phyloP scores from a whole-genome alignment of 2,797 vertebrate genomes.

The Platyrinchus mystaceus region DNA sequence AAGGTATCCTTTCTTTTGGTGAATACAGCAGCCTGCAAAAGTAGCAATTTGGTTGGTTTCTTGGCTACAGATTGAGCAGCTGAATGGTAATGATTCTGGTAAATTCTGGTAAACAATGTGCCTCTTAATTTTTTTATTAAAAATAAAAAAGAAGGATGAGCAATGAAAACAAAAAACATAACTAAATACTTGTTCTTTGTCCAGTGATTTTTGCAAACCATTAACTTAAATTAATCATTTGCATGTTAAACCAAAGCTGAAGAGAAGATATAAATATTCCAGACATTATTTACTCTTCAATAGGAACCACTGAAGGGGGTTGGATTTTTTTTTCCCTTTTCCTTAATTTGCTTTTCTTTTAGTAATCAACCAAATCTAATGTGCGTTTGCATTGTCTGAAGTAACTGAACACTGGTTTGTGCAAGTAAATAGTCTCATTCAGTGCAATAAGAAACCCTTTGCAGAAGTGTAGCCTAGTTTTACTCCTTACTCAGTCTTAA shows the following conservation, averaged over 20 bases:
- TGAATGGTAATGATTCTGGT: neutral
- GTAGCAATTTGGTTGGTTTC: neutral
- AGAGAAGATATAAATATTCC: neutral
- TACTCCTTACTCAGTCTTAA: neutral
- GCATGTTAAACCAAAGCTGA: neutral
- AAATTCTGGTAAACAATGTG: neutral
- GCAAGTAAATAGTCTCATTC: neutral
- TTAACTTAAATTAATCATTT: neutral
- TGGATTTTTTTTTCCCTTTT: neutral
- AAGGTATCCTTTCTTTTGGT: neutral
- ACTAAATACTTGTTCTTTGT: neutral
- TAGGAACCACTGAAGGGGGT: neutral
- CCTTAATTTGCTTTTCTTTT: neutral
- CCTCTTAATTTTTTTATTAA: neutral
- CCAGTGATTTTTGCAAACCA: neutral
- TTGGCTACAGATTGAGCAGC: neutral
- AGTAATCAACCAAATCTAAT: neutral
- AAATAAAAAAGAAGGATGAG: neutral
- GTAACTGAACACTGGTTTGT: rapidly evolving
- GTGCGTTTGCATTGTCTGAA: neutral
- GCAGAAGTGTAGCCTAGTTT: neutral
- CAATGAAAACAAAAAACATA: neutral
- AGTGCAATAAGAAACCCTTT: neutral
- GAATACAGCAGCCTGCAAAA: neutral
- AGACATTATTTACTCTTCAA: neutral